Base-by-base conservation (phyloP, 2,888 invertebrate genomes). In the Caenorhabditis uteleia region DNA sequence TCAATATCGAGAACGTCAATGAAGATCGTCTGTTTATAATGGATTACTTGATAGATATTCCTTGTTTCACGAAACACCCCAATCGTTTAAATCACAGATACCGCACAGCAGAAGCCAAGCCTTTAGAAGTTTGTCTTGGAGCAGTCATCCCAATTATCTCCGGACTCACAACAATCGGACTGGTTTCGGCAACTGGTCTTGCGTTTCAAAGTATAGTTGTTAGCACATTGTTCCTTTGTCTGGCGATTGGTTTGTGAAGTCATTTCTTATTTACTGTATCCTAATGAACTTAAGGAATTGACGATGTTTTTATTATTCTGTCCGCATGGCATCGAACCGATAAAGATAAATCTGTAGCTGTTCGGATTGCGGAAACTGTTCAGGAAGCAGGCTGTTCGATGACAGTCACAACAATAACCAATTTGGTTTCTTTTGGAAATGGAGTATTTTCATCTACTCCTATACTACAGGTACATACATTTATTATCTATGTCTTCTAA, bases 121-220 rank as follows among this genome's bases (percentile, higher is more conserved):
- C 74, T 2, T 39, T 70, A 31, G 77, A 77, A 42, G 73, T 74
- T 3, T 57, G 73, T 12, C 65, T 77, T 2, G 77, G 77, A 39
- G 77, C 70, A 0, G 38, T 66, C 14, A 77, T 71, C 26, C 77
- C 77, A 0, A 67, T 77, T 20, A 51, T 77, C 1, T 74, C 77
- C 3, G 68, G 60, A 3, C 16, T 74, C 20, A 66, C 74, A 14
- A 70, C 74, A n/a, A 49, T 77, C 1, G 77, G 77, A 33, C 48
- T 77, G 45, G 77, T 77, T 1, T 73, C 74, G 0, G 68, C 71
- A 1, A 67, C 71, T 0, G 77, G 77, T 3, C 47, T 77, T 2
- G 70, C 77, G 3, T 77, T 77, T 49, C 77, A 77, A 51, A 66
- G 65, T 18, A 77, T 77, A 33, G 70, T 77, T 20, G 77, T 77